Evolutionary conservation across 2,888 invertebrate species (phyloP).

Genomic region (Andrena haemorrhoa): DNA sequence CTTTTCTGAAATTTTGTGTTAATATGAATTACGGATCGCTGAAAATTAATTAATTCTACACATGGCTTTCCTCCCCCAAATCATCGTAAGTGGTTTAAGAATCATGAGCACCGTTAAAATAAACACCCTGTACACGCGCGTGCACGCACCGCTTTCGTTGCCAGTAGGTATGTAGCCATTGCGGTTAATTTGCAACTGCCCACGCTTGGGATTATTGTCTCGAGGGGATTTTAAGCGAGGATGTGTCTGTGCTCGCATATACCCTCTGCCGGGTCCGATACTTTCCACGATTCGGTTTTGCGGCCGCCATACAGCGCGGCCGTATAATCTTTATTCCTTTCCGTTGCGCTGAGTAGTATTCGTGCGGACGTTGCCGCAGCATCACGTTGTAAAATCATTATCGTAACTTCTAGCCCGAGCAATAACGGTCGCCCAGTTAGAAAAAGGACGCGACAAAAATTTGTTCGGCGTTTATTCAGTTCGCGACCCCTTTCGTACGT

Average conservation of each 20-base stretch:
- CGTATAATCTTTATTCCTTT: conserved; percentile 50
- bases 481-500: background rate
- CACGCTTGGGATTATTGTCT: conserved; percentile 72
- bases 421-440: background rate
- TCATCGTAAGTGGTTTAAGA: no score
- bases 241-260: conserved; percentile 20
- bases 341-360: conserved; percentile 17
- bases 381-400: conserved; percentile 31
- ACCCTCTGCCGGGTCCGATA: conserved; percentile 4
- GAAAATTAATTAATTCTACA: no score
- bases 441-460: conserved; percentile 21
- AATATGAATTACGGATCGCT: no score
- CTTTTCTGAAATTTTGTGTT: no score
- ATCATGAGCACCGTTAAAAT: no score
- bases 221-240: conserved; percentile 57
- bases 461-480: conserved; percentile 26
- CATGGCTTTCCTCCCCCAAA: no score
- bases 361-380: conserved; percentile 14
- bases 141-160: background rate
- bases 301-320: conserved; percentile 9
- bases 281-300: conserved; percentile 32
- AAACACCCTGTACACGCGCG: background rate
- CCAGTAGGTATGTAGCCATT: conserved; percentile 21
- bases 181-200: conserved; percentile 67
- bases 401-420: conserved; percentile 34